Conservation (phyloP, 2,797 vertebrate genomes). For the Distichodus sexfasciatus region DNA sequence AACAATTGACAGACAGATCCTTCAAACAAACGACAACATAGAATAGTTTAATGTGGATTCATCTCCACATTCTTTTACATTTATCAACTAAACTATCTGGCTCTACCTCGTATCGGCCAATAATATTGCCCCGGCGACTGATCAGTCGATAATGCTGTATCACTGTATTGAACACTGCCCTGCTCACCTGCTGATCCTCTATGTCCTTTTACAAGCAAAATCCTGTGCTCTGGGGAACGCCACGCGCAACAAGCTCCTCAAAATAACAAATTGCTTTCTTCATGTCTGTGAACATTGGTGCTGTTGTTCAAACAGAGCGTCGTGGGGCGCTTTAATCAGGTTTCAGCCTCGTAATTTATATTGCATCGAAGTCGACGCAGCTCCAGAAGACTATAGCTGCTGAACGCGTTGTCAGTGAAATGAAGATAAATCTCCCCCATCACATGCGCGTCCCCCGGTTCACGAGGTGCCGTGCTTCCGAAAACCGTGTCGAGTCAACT, state of each 20-base stretch:
- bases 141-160: too few species aligned
- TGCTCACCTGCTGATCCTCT: too few species aligned
- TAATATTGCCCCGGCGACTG: too few species aligned
- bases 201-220: too few species aligned
- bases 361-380: constrained; percentile 36
- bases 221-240: too few species aligned
- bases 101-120: too few species aligned
- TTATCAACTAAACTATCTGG: too few species aligned
- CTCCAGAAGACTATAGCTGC: constrained; percentile 40
- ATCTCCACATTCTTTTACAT: too few species aligned
- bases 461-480: constrained; percentile 44
- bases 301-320: constrained; percentile 24
- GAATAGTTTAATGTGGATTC: too few species aligned
- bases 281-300: constrained; percentile 14
- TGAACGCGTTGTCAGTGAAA: constrained; percentile 44
- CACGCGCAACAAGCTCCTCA: constrained; percentile 19
- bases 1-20: too few species aligned
- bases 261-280: constrained; percentile 39
- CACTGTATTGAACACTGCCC: too few species aligned
- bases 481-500: not conserved
- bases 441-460: constrained; percentile 42
- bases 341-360: constrained; percentile 27
- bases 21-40: too few species aligned
- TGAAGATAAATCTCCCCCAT: constrained; percentile 55
- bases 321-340: constrained; percentile 33